These are phyloP conservation scores for Lates calcarifer DNA, from an alignment of 2,113 vertebrate species.

Conservation along the genomic window DNA sequence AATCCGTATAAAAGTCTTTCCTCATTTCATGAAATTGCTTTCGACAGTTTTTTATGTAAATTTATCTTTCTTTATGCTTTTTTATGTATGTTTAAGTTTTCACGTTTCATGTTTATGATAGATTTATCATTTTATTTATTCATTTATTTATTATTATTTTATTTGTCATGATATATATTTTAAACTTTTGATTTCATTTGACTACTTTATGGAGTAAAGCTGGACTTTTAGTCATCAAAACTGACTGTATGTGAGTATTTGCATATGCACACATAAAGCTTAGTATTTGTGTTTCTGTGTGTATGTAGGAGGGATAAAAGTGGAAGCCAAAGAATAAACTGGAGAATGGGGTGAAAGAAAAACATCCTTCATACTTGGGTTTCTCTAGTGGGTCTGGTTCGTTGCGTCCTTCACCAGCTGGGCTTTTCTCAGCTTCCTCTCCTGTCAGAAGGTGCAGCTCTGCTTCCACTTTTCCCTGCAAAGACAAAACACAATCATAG, in stretches of 20 bases:
- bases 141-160: background rate
- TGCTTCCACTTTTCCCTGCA: constrained; percentile 97
- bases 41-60: constrained; percentile 4
- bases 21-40: constrained; percentile 35
- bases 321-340: constrained; percentile 9
- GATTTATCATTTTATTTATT: constrained; percentile 40
- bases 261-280: background rate
- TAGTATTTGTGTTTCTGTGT: background rate
- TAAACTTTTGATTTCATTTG: background rate
- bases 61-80: constrained; percentile 44
- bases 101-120: background rate
- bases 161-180: constrained; percentile 10
- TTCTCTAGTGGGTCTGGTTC: constrained; percentile 98
- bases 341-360: background rate
- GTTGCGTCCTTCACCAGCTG: constrained; percentile 93
- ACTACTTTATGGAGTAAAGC: background rate
- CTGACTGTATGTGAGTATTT: background rate
- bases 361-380: constrained; percentile 91
- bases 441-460: constrained; percentile 95
- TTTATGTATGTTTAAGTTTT: constrained; percentile 6
- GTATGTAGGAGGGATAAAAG: background rate
- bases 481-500: background rate
- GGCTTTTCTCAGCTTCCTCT: constrained; percentile 96
- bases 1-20: constrained; percentile 47
- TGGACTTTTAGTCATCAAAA: background rate